These are phyloP conservation scores for Leuciscus waleckii DNA, from an alignment of 2,797 vertebrate genomes.

Conservation along the genomic window DNA sequence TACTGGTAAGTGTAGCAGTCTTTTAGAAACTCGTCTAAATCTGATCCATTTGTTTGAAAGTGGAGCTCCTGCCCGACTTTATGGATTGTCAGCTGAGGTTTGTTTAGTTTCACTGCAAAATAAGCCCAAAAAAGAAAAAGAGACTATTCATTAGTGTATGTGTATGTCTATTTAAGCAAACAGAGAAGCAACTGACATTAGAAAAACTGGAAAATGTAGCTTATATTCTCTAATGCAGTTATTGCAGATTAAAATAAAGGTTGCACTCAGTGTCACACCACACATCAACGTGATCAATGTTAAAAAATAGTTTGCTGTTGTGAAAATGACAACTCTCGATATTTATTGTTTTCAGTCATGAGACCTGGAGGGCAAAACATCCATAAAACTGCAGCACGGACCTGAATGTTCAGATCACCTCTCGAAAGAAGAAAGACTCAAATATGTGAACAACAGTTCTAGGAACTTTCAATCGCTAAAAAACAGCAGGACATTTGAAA, in stretches of 20 bases:
- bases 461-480: too few relatives aligned
- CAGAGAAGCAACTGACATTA: not conserved
- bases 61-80: fast-evolving
- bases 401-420: not conserved
- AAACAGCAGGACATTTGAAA: too few relatives aligned
- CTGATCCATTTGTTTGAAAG: not conserved
- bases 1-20: fast-evolving
- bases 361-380: not conserved
- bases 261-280: not conserved
- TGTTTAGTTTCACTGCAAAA: slow-evolving; percentile 20
- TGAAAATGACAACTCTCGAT: too few relatives aligned
- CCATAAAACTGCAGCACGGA: not conserved
- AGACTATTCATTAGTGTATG: not conserved
- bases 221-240: not conserved
- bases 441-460: not conserved
- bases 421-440: not conserved
- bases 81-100: slow-evolving; percentile 1
- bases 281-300: not conserved
- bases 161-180: not conserved
- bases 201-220: not conserved
- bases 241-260: not conserved
- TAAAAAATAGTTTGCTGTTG: too few relatives aligned
- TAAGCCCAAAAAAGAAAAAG: not conserved
- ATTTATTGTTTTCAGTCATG: not conserved
- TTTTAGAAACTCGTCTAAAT: fast-evolving